Conservation (phyloP, 2,113 vertebrate species). For the Willisornis vidua region DNA sequence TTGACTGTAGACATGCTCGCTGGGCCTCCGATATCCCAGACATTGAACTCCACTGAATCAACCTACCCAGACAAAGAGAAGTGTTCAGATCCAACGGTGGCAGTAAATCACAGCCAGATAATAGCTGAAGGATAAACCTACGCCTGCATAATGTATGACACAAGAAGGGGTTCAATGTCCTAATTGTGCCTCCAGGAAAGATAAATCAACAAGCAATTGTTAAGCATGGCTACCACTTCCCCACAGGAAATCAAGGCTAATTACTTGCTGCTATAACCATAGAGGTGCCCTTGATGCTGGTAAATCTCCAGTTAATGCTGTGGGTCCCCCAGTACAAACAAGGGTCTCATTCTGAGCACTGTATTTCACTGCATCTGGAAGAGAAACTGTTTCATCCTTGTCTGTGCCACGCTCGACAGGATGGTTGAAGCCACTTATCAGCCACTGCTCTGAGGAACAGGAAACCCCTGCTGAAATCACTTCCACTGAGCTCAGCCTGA, state of each 20-base stretch:
- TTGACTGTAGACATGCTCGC: conserved; percentile 95
- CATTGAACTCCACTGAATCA: conserved; percentile 88
- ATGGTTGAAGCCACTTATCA: not conserved
- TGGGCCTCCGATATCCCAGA: conserved; percentile 95
- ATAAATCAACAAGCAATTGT: conserved; percentile 64
- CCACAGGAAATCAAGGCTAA: conserved; percentile 58
- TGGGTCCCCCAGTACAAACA: conserved; percentile 37
- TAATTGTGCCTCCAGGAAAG: conserved; percentile 46
- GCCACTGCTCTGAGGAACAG: not conserved
- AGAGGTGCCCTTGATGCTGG: conserved; percentile 47
- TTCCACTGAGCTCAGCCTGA: conserved; percentile 28
- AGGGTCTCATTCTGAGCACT: conserved; percentile 33
- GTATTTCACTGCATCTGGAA: not conserved
- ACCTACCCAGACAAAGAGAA: conserved; percentile 80
- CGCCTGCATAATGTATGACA: not conserved
- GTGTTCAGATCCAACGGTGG: conserved; percentile 55
- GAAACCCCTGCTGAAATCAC: conserved; percentile 34
- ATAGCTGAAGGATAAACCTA: not conserved
- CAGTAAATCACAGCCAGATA: conserved; percentile 26
- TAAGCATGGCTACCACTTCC: conserved; percentile 44
- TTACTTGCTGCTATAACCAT: conserved; percentile 26
- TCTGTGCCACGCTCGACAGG: not conserved
- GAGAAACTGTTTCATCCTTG: not conserved
- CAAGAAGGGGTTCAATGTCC: conserved; percentile 20
- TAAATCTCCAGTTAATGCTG: conserved; percentile 32